These are phyloP conservation scores for Rhyzopertha dominica DNA, from an alignment of 1,140 invertebrate species.

Conservation along the genomic window DNA sequence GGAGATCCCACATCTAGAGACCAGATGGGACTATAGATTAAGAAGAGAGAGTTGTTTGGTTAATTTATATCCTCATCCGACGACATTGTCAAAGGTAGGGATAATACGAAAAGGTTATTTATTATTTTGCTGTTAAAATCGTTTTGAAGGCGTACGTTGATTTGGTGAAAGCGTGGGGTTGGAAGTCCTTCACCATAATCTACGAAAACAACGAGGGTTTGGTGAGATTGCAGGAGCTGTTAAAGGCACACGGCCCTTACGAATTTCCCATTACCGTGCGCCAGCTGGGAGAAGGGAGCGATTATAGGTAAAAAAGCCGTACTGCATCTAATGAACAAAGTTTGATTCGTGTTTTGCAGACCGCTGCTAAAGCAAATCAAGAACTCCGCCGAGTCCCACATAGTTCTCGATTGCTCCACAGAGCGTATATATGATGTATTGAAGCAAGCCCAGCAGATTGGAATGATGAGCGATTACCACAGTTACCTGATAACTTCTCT, in stretches of 20 bases:
- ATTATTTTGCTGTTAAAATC: no score
- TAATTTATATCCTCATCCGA: conserved; percentile 90
- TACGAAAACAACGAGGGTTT: conserved; percentile 94
- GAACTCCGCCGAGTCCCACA: conserved; percentile 82
- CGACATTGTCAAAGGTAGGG: conserved; percentile 76
- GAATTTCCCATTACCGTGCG: conserved; percentile 76
- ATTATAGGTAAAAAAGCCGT: conserved; percentile 63
- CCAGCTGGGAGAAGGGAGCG: conserved; percentile 71
- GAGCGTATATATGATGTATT: conserved; percentile 79
- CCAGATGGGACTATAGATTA: conserved; percentile 86
- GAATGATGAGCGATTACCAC: conserved; percentile 91
- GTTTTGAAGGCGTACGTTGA: conserved; percentile 84
- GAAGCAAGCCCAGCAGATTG: conserved; percentile 90
- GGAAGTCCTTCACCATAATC: conserved; percentile 92
- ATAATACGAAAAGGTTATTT: no score
- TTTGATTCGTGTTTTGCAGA: conserved; percentile 59
- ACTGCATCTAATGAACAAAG: background rate
- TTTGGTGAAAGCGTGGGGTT: conserved; percentile 81
- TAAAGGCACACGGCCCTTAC: conserved; percentile 82
- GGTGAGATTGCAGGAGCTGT: conserved; percentile 83
- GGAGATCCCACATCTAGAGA: conserved; percentile 93
- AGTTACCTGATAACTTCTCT: conserved; percentile 87
- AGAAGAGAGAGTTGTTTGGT: conserved; percentile 84
- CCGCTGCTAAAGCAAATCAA: conserved; percentile 87
- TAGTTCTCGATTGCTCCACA: conserved; percentile 85